phyloP scores from a whole-genome alignment of 2,888 invertebrate species.

The Polylopha cassiicola region DNA sequence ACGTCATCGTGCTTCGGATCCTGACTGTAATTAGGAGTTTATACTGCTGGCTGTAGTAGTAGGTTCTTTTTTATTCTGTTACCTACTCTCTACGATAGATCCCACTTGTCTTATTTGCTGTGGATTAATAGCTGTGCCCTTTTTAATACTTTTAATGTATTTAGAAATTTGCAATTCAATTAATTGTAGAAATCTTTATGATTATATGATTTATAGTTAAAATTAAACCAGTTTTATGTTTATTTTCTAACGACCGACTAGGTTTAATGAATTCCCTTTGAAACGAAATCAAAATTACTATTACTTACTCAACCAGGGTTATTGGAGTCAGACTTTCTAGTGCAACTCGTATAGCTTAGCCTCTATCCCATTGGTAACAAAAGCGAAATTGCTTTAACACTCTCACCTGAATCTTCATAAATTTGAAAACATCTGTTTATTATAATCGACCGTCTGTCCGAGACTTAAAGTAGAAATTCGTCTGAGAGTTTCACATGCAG shows the following conservation, averaged over 20 bases:
- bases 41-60: too few species aligned
- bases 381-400: conserved; percentile 40
- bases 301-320: conserved; percentile 36
- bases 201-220: too few species aligned
- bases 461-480: conserved; percentile 32
- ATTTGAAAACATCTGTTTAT: conserved; percentile 11
- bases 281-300: conserved; percentile 29
- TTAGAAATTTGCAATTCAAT: too few species aligned
- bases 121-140: too few species aligned
- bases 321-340: conserved; percentile 52
- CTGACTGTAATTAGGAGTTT: too few species aligned
- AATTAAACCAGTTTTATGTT: too few species aligned
- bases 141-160: too few species aligned
- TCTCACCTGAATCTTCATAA: conserved; percentile 30
- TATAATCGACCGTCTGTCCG: conserved; percentile 19
- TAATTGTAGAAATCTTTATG: not conserved
- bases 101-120: too few species aligned
- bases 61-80: too few species aligned
- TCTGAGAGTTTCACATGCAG: conserved; percentile 18
- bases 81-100: too few species aligned
- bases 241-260: too few species aligned
- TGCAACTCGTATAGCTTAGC: conserved; percentile 27
- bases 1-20: too few species aligned
- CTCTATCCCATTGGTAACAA: conserved; percentile 36
- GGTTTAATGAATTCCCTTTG: conserved; percentile 18